Conservation (phyloP, 53 echinoderm and acorn worm species). For the Temnopleurus reevesii region DNA sequence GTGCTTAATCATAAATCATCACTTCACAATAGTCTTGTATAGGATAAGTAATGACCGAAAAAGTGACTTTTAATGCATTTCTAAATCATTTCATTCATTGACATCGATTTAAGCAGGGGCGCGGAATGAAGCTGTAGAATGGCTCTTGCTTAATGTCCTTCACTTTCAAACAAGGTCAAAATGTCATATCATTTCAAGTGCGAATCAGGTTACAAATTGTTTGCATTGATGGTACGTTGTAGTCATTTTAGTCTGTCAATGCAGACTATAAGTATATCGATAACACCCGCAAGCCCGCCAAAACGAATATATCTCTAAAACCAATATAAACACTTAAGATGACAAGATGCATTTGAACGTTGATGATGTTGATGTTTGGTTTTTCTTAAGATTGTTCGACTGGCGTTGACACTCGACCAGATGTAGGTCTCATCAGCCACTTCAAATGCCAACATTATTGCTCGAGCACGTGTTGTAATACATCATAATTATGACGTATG, state of each 20-base stretch:
- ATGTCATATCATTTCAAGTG: background rate
- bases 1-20: too few species aligned
- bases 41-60: too few species aligned
- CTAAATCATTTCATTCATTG: too few species aligned
- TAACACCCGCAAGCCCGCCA: background rate
- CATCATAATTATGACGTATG: constrained; percentile 10
- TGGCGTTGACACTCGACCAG: background rate
- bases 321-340: background rate
- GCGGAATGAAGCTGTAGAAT: too few species aligned
- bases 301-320: background rate
- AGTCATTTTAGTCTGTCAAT: background rate
- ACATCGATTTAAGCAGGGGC: too few species aligned
- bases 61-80: too few species aligned
- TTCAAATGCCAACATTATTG: background rate
- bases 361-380: background rate
- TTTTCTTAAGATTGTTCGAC: background rate
- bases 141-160: too few species aligned
- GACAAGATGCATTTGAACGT: background rate
- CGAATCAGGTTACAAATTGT: background rate
- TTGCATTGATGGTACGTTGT: background rate
- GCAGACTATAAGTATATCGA: background rate
- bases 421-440: background rate
- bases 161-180: too few species aligned
- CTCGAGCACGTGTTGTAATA: background rate
- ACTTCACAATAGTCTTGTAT: too few species aligned